A percentile compares a stretch with the other conserved stretches of the same genome.
Conservation (phyloP, 2,113 vertebrate genomes). For the Entelurus aequoreus region DNA sequence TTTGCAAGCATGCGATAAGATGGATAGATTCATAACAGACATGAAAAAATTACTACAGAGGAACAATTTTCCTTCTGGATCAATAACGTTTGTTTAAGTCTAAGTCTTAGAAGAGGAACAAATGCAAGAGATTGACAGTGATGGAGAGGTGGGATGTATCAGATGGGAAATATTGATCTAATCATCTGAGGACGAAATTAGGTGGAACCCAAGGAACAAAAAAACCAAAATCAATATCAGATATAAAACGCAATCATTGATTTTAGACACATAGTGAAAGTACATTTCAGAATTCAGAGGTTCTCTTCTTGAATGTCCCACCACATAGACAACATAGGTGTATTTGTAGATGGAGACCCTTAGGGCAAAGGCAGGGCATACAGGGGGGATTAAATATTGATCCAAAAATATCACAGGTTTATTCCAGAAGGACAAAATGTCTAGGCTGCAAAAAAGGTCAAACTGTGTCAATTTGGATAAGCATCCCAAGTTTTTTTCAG, state of each 20-base stretch:
- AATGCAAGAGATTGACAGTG: neutral
- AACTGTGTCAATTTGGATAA: neutral
- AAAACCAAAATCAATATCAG: neutral
- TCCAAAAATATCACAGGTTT: neutral
- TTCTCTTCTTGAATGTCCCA: neutral
- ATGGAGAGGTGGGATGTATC: neutral
- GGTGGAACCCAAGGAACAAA: neutral
- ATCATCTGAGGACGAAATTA: constrained; percentile 1
- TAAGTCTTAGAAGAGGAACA: neutral
- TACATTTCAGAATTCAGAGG: neutral
- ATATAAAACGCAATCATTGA: constrained; percentile 11
- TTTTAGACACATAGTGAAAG: neutral
- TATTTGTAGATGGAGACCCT: constrained; percentile 2
- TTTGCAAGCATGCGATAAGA: no score
- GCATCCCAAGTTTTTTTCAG: neutral
- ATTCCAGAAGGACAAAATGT: neutral
- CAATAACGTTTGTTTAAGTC: no score
- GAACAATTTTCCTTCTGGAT: neutral
- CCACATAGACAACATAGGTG: neutral
- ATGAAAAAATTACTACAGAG: constrained; percentile 1
- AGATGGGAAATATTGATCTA: constrained; percentile 2
- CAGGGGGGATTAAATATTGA: constrained; percentile 6
- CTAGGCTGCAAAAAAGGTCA: neutral
- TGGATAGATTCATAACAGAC: constrained; percentile 2
- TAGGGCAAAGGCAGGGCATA: neutral